Evolutionary conservation across 2,797 vertebrate species (phyloP).

Genomic region (Melanotaenia parkinsoni): DNA sequence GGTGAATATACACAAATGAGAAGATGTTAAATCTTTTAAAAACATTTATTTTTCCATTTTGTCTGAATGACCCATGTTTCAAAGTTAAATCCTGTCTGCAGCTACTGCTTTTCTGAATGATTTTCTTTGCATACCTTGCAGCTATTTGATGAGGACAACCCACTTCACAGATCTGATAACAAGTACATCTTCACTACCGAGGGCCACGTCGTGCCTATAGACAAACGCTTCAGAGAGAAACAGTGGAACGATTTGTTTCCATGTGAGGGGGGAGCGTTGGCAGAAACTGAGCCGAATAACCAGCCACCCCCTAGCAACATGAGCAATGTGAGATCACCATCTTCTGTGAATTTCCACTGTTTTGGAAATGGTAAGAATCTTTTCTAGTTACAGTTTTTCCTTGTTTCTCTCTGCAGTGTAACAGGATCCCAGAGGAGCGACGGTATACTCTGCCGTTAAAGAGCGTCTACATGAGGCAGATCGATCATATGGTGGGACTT

Average conservation of each 20-base stretch:
- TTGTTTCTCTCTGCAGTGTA: slow-evolving; percentile 84
- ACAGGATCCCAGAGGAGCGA: slow-evolving; percentile 92
- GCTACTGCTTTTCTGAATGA: not conserved
- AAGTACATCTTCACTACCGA: slow-evolving; percentile 98
- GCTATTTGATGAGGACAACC: slow-evolving; percentile 98
- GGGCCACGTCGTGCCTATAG: slow-evolving; percentile 94
- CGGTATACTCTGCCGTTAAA: slow-evolving; percentile 92
- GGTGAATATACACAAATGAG: not conserved
- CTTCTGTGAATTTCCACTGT: not conserved
- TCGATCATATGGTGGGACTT: slow-evolving; percentile 97
- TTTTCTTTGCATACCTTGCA: slow-evolving; percentile 57
- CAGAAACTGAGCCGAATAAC: slow-evolving; percentile 55
- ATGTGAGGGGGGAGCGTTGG: slow-evolving; percentile 65
- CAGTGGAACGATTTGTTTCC: slow-evolving; percentile 88
- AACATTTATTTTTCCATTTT: not conserved
- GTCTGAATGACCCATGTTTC: not conserved
- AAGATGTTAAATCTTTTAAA: not conserved
- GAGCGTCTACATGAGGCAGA: slow-evolving; percentile 98
- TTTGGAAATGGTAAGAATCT: not conserved
- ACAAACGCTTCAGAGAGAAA: slow-evolving; percentile 89
- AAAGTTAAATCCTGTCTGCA: not conserved
- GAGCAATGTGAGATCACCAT: slow-evolving; percentile 82
- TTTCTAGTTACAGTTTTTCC: not conserved
- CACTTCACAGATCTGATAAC: slow-evolving; percentile 92
- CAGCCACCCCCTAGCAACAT: slow-evolving; percentile 79